Percentiles rank a stretch among this genome's conserved stretches.
Conservation (phyloP, 2,113 vertebrate genomes). For the Eolophus roseicapilla region DNA sequence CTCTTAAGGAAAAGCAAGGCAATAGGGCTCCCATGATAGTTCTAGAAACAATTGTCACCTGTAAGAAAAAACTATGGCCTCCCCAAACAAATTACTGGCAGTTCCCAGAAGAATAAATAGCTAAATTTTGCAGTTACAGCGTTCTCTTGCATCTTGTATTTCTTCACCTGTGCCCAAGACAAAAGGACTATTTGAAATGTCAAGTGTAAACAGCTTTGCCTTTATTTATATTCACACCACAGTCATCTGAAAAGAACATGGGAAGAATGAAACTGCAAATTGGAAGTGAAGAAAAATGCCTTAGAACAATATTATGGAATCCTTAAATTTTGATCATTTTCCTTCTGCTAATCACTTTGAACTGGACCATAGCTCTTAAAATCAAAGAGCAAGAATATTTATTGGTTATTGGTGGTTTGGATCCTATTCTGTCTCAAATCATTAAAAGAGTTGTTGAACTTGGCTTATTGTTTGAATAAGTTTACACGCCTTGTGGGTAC, state of each 20-base stretch:
- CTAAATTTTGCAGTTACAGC: neutral
- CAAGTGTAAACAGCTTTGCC: neutral
- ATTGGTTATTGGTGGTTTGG: neutral
- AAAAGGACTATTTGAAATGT: neutral
- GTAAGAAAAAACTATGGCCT: neutral
- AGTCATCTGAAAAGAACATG: neutral
- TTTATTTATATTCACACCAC: neutral
- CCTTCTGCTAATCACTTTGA: neutral
- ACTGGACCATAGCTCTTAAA: neutral
- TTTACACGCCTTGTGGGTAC: neutral
- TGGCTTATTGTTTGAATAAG: neutral
- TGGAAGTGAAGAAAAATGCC: neutral
- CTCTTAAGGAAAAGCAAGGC: neutral
- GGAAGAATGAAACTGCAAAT: neutral
- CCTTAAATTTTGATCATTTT: neutral
- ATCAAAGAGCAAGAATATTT: neutral
- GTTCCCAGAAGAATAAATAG: neutral
- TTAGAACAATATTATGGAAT: neutral
- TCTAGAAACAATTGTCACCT: neutral
- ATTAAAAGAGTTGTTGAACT: neutral
- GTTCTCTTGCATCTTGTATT: neutral
- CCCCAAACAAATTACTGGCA: neutral
- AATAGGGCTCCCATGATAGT: accelerated
- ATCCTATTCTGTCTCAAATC: neutral
- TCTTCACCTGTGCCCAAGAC: neutral